Evolutionary conservation across 2,797 vertebrate species (phyloP).

Genomic region (Mionectes olivaceus): DNA sequence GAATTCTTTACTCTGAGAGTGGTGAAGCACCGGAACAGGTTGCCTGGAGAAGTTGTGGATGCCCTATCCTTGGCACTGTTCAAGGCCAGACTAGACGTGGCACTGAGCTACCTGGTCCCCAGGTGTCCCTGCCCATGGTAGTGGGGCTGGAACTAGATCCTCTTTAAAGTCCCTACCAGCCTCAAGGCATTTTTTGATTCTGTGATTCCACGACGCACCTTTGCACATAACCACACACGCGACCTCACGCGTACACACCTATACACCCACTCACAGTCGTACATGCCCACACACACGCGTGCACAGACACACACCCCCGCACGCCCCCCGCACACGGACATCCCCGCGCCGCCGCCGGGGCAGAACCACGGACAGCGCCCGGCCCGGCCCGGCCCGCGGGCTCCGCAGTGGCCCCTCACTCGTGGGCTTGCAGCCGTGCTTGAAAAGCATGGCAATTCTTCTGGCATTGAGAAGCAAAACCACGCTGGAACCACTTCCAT

Average conservation of each 20-base stretch:
- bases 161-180: neutral
- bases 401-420: neutral
- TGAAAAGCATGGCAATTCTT: rapidly evolving
- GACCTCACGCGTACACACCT: rapidly evolving
- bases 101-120: neutral
- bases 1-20: neutral
- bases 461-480: rapidly evolving
- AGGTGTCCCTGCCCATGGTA: neutral
- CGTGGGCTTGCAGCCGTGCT: rapidly evolving
- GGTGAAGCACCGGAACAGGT: neutral
- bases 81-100: neutral
- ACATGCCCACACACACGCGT: neutral
- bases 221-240: rapidly evolving
- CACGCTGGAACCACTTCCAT: rapidly evolving
- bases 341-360: constrained; percentile 35
- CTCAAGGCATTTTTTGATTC: neutral
- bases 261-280: rapidly evolving
- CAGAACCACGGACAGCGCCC: constrained; percentile 41
- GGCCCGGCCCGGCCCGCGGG: neutral
- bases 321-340: neutral
- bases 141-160: neutral
- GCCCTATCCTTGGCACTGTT: neutral
- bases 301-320: neutral
- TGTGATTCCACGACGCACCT: neutral
- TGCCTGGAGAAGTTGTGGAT: neutral